Base-by-base conservation (phyloP, 1,140 invertebrate species). In the Dufourea novaeangliae region DNA sequence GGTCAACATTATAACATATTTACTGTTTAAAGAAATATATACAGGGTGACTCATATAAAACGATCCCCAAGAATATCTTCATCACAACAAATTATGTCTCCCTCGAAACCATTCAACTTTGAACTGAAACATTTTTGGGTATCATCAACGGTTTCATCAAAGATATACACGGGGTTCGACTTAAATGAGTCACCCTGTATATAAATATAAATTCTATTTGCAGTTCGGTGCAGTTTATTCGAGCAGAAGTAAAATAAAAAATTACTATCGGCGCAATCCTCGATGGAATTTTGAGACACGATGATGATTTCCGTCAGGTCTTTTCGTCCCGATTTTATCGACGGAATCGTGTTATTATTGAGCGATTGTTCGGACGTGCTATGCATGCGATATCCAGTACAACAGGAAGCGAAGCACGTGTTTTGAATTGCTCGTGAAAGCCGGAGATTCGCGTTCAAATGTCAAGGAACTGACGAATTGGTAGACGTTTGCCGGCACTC, bases 391-490 rank as follows among this genome's bases (percentile, higher is more conserved):
- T 68, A 75, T 75, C 64, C 37, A 39, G 22, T 68, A 69, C 64
- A 75, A 68, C 63, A 68, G 73, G 73, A 75, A 75, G 64, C 73
- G 73, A 32, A 34, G 73, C 73, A 59, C 73, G 73, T 75, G 73
- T 68, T 20, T 68, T 54, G 73, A 69, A 68, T 75, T 32, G 64
- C 39, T 75, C 62, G 73, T 69, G 73, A 59, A 75, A 75, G 64
- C 64, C 52, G 52, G 63, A 67, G 72, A 75, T 75, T 75, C 72
- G 63, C 52, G 52, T 57, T 32, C 52, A 75, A 75, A 75, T 75
- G 73, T 68, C 64, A 75, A 75, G 73, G 52, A 68, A 67, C 29
- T 29, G 29, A 12, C n/a, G 20, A 56, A 67, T 67, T 37, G 20
- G 25, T n/a, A 34, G 32, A 25, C 10, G 29, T 11, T 4, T 6